Evolutionary conservation across 2,888 invertebrate genomes (phyloP).

Genomic region (Archips xylosteana): DNA sequence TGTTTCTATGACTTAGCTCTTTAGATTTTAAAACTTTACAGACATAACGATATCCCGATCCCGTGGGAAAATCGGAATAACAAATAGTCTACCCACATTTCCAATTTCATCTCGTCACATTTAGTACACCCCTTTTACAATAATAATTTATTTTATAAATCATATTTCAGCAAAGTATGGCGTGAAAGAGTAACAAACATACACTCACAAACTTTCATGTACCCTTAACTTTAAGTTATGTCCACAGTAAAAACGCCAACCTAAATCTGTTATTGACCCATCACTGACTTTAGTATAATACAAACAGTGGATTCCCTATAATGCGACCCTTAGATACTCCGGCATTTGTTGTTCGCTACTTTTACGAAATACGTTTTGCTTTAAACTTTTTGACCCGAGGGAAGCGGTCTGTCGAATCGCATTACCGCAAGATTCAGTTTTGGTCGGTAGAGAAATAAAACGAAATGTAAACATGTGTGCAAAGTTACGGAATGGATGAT

Average conservation of each 20-base stretch:
- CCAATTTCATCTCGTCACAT: too few species aligned
- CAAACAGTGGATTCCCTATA: constrained; percentile 2
- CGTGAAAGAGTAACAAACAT: too few species aligned
- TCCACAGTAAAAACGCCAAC: neutral
- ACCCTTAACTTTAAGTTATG: neutral
- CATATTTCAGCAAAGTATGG: too few species aligned
- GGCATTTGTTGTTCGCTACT: constrained; percentile 8
- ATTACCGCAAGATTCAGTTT: neutral
- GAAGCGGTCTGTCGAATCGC: neutral
- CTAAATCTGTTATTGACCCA: neutral
- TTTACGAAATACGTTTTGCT: constrained; percentile 21
- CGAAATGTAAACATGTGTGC: neutral
- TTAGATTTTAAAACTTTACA: too few species aligned
- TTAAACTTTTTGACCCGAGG: constrained; percentile 26
- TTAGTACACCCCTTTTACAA: too few species aligned
- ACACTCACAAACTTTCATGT: too few species aligned
- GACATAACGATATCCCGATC: too few species aligned
- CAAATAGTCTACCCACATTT: too few species aligned
- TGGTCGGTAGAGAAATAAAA: neutral
- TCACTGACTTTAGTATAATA: neutral
- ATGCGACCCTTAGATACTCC: constrained; percentile 1
- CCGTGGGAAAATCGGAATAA: too few species aligned
- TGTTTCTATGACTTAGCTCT: too few species aligned
- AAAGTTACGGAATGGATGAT: too few species aligned
- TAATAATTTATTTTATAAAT: too few species aligned